Conservation (phyloP, 2,888 invertebrate species). For the Corbicula japonica region DNA sequence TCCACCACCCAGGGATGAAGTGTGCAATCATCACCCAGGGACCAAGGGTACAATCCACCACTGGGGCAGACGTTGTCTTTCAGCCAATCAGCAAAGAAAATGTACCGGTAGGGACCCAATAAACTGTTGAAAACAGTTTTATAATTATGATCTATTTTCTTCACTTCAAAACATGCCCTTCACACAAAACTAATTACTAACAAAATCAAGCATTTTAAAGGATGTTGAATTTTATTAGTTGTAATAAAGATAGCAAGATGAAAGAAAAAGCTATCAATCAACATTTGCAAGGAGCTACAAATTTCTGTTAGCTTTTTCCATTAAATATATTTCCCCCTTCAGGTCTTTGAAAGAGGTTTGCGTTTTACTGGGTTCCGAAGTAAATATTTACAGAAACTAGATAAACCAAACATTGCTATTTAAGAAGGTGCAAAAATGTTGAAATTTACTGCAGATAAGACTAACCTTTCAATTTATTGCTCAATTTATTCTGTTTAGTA, state of each 20-base stretch:
- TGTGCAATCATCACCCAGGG: too few relatives aligned
- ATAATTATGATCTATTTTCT: too few relatives aligned
- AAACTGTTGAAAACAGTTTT: too few relatives aligned
- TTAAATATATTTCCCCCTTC: not conserved
- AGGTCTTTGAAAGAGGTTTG: constrained; percentile 10
- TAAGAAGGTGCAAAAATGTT: constrained; percentile 1
- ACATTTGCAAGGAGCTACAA: not conserved
- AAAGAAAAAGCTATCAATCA: constrained; percentile 8
- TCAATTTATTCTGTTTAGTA: constrained; percentile 10
- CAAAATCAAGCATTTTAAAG: not conserved
- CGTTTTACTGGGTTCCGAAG: constrained; percentile 14
- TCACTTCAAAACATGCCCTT: too few relatives aligned
- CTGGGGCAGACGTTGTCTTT: too few relatives aligned
- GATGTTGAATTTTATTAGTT: constrained; percentile 1
- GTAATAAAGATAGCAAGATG: constrained; percentile 11
- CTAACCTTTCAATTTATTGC: constrained; percentile 8
- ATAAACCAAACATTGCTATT: constrained; percentile 6
- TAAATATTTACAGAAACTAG: constrained; percentile 12
- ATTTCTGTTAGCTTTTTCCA: constrained; percentile 8
- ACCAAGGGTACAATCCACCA: too few relatives aligned
- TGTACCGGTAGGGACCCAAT: too few relatives aligned
- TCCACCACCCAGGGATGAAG: too few relatives aligned
- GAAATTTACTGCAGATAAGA: constrained; percentile 14
- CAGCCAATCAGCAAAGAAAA: too few relatives aligned
- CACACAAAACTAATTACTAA: not conserved